phyloP scores from a whole-genome alignment of 2,797 vertebrate genomes.

The Platalea minor region DNA sequence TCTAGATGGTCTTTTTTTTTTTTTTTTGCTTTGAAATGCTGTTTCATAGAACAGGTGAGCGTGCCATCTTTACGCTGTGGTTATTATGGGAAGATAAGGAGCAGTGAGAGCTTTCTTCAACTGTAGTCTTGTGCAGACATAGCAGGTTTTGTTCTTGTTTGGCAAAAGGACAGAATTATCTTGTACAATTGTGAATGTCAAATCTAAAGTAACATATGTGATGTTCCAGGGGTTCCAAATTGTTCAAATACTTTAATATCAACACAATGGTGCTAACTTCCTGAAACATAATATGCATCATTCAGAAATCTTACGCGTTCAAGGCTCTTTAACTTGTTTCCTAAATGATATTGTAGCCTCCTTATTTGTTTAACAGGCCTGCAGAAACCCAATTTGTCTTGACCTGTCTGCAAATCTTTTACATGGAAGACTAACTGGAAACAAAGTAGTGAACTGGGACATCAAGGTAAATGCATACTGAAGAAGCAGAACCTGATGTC shows the following conservation, averaged over 20 bases:
- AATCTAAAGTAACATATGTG: background rate
- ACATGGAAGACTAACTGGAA: constrained; percentile 95
- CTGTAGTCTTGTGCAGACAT: background rate
- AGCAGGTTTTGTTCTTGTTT: background rate
- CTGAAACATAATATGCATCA: background rate
- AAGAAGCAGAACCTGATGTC: background rate
- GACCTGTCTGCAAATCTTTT: constrained; percentile 91
- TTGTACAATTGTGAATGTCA: background rate
- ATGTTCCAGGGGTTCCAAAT: background rate
- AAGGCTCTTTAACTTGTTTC: background rate
- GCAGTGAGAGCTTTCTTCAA: background rate
- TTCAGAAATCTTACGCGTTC: background rate
- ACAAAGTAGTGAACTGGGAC: constrained; percentile 98
- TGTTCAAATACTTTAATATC: background rate
- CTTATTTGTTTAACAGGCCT: constrained; percentile 80
- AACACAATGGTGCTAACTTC: background rate
- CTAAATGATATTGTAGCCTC: background rate
- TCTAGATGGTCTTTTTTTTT: background rate
- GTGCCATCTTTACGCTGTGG: background rate
- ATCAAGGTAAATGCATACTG: constrained; percentile 84
- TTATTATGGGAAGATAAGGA: background rate
- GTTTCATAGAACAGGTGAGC: background rate
- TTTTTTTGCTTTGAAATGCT: background rate
- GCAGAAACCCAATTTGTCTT: constrained; percentile 93
- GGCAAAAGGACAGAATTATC: background rate